Base-by-base conservation (phyloP, 2,888 invertebrate genomes). In the Tenthredo amoena region DNA sequence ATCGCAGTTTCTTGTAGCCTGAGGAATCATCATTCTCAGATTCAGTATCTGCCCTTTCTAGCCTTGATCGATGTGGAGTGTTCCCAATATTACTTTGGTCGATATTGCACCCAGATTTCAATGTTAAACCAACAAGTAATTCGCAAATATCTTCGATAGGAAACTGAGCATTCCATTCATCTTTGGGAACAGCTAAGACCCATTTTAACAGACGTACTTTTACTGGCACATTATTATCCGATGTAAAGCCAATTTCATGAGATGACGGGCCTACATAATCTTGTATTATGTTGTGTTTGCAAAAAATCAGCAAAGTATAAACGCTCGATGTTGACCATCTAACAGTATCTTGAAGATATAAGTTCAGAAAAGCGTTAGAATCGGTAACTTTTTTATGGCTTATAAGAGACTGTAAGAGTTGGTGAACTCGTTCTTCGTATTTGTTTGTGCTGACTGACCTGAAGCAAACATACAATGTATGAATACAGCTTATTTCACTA, bases 371-470 rank as follows among this genome's bases (percentile, higher is more conserved):
- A 18, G 88, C 88, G 71, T 92, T 92, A 3, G 91, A 86, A 87
- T 93, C 92, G 5, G 91, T 88, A 26, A 91, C 87, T 87, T 93
- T 92, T 71, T 91, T 89, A 82, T 91, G 87, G 10, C 86, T 86
- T 62, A 95, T 92, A 18, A 95, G 89, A 10, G 91, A 90, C 86
- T 94, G 94, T 1, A 95, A 88, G 10, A 95, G 90, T 40, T 89
- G 89, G 89, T 95, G 95, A 0, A 93, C 93, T 71, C 89, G 88
- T 84, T 92, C 89, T 86, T 94, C 94, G 84, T 93, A 94, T 85
- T 94, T 94, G 88, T 94, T 94, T 87, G 94, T 90, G 43, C 94
- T 94, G 68, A 94, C 91, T 58, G 94, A 94, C 87, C 94, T 95
- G 87, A 86, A 93, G 93, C 81, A 18, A 31, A 74, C 15, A 68